Evolutionary conservation across 2,797 vertebrate genomes (phyloP).

Genomic region (Rhodeus uyekii): DNA sequence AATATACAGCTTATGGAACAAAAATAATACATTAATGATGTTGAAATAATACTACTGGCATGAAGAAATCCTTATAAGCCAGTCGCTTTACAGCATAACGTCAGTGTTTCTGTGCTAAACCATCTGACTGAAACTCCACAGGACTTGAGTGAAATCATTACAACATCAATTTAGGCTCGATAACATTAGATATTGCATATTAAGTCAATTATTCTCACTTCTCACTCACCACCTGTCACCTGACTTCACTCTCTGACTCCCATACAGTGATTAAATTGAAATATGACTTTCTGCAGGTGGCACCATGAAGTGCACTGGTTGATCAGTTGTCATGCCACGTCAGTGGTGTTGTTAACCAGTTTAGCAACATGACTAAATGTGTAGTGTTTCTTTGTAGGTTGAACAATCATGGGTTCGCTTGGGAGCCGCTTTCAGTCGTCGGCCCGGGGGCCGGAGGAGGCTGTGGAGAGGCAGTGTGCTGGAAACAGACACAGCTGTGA

Average conservation of each 20-base stretch:
- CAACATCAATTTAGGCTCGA: background rate
- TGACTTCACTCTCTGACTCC: background rate
- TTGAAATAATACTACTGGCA: background rate
- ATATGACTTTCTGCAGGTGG: background rate
- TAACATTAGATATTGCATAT: background rate
- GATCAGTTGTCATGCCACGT: background rate
- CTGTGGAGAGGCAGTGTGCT: slow-evolving; percentile 56
- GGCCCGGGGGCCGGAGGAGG: slow-evolving; percentile 63
- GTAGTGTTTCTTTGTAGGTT: slow-evolving; percentile 35
- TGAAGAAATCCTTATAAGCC: no score
- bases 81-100: background rate
- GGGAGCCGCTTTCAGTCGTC: slow-evolving; percentile 73
- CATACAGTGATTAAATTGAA: background rate
- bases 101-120: background rate
- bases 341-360: background rate
- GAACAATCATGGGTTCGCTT: slow-evolving; percentile 66
- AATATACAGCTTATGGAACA: background rate
- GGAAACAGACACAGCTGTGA: slow-evolving; percentile 70
- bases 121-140: background rate
- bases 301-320: background rate
- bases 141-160: background rate
- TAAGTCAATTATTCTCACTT: background rate
- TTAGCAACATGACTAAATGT: slow-evolving; percentile 29
- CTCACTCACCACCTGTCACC: background rate
- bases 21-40: background rate